Conservation (phyloP, 2,888 invertebrate species). For the Germaria angustata region DNA sequence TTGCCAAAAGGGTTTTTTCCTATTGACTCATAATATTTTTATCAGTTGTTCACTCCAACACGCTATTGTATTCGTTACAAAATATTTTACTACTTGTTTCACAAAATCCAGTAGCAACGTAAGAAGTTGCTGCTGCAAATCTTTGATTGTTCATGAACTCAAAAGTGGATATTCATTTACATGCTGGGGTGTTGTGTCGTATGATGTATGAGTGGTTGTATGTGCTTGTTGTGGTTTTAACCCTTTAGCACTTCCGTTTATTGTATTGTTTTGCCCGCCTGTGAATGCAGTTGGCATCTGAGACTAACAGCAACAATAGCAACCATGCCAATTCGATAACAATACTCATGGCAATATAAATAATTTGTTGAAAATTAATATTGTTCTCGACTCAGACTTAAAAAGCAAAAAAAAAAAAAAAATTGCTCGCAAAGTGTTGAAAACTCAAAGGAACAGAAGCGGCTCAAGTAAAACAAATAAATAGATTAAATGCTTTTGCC, state of each 20-base stretch:
- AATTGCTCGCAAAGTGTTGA: not conserved
- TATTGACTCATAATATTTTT: slow-evolving; percentile 16
- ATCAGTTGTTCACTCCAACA: slow-evolving; percentile 44
- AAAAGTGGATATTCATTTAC: slow-evolving; percentile 8
- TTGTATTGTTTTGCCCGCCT: slow-evolving; percentile 44
- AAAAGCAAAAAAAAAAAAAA: slow-evolving; percentile 10
- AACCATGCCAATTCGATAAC: slow-evolving; percentile 33
- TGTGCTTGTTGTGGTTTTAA: slow-evolving; percentile 32
- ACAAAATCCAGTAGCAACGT: slow-evolving; percentile 59
- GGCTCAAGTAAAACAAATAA: not conserved
- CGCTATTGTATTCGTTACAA: slow-evolving; percentile 31
- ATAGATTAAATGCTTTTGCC: not conserved
- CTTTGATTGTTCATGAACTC: slow-evolving; percentile 32
- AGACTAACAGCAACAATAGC: slow-evolving; percentile 11
- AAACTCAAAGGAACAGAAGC: not conserved
- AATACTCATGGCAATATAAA: slow-evolving; percentile 39
- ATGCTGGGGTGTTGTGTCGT: not conserved
- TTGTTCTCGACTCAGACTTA: slow-evolving; percentile 27
- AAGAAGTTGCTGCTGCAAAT: slow-evolving; percentile 24
- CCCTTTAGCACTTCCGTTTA: slow-evolving; percentile 64
- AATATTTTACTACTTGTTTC: slow-evolving; percentile 25
- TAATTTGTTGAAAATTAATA: slow-evolving; percentile 61
- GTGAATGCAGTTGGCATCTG: slow-evolving; percentile 32
- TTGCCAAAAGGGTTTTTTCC: slow-evolving; percentile 54
- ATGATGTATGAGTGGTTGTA: not conserved